Evolutionary conservation across 2,113 vertebrate species (phyloP).

Genomic region (Brachyhypopomus gauderio): DNA sequence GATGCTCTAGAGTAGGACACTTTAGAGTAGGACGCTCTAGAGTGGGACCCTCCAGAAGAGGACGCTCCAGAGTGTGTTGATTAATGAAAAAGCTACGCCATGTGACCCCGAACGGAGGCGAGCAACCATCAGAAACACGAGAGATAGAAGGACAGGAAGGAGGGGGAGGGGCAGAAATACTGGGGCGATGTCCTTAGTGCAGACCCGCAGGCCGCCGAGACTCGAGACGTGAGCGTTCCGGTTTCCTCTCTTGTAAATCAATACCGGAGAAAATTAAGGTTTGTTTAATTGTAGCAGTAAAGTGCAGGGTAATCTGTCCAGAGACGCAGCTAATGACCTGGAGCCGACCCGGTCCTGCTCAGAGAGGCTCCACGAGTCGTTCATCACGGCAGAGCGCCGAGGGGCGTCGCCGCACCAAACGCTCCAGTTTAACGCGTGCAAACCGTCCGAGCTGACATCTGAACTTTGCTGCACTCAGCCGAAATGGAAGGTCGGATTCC

Average conservation of each 20-base stretch:
- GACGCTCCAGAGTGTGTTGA: background rate
- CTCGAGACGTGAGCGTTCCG: slow-evolving; percentile 6
- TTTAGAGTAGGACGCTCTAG: no score
- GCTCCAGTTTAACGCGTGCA: background rate
- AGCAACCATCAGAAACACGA: slow-evolving; percentile 37
- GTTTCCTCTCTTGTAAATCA: slow-evolving; percentile 54
- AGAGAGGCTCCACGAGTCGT: slow-evolving; percentile 16
- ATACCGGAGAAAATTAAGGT: slow-evolving; percentile 57
- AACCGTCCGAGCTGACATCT: background rate
- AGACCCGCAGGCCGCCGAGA: no score
- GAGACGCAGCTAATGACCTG: slow-evolving; percentile 52
- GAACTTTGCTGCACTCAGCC: background rate
- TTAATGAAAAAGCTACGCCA: background rate
- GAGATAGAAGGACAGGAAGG: slow-evolving; percentile 4
- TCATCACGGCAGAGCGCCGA: slow-evolving; percentile 29
- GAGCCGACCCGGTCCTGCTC: slow-evolving; percentile 38
- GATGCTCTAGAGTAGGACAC: no score
- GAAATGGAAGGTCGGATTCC: background rate
- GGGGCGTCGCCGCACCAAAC: background rate
- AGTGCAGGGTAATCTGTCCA: slow-evolving; percentile 57
- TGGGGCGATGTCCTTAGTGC: no score
- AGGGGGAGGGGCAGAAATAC: slow-evolving; percentile 12
- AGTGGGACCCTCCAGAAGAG: no score
- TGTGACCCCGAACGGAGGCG: background rate
- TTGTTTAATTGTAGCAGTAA: slow-evolving; percentile 59